Conservation (phyloP, 2,113 vertebrate species). For the Otolemur garnettii region DNA sequence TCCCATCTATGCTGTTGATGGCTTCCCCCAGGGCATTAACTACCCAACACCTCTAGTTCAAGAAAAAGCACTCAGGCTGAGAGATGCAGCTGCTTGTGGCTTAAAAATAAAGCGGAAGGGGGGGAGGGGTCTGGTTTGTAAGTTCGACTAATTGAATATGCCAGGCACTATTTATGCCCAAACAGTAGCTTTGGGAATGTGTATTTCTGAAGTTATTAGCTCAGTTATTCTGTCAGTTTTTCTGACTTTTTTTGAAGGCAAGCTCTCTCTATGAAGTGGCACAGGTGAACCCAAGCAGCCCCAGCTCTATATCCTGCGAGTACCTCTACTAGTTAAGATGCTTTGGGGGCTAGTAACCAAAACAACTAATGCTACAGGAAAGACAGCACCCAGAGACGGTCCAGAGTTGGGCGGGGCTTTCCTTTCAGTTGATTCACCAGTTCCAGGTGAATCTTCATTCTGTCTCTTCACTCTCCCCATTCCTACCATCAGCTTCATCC, state of each 20-base stretch:
- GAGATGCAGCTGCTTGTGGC: background rate
- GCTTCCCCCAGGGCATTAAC: background rate
- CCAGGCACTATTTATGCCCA: background rate
- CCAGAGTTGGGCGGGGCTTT: background rate
- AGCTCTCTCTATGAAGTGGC: background rate
- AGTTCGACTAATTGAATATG: background rate
- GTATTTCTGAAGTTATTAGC: background rate
- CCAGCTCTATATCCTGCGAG: background rate
- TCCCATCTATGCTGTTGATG: background rate
- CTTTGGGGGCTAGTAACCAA: background rate
- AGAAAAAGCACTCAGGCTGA: background rate
- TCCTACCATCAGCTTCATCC: background rate
- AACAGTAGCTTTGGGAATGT: background rate
- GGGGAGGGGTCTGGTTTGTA: background rate
- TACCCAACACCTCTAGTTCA: too few relatives aligned
- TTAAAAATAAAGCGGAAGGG: background rate
- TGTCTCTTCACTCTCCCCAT: background rate
- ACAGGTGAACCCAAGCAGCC: background rate
- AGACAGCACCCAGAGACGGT: background rate
- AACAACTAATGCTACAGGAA: background rate
- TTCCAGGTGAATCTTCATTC: background rate
- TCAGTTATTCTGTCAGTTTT: background rate
- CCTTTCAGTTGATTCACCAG: background rate
- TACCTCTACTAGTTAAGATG: background rate
- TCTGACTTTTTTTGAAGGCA: background rate